Evolutionary conservation across 2,888 invertebrate genomes (phyloP).

Genomic region (Dryomyza anilis): DNA sequence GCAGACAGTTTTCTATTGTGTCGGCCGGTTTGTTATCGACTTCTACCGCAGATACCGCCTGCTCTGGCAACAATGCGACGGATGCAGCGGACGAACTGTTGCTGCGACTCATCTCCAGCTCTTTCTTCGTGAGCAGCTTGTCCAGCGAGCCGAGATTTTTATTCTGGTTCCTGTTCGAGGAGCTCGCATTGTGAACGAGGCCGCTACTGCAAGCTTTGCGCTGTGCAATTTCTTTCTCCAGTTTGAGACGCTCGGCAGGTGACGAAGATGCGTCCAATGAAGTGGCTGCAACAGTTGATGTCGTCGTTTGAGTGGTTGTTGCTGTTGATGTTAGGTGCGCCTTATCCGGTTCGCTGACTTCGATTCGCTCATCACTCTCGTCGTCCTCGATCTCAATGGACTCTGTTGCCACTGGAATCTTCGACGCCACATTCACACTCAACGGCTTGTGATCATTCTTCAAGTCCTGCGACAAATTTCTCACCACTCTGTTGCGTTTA

Average conservation of each 20-base stretch:
- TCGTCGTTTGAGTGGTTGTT: constrained; percentile 36
- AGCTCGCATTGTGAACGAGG: no score
- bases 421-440: constrained; percentile 33
- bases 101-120: constrained; percentile 55
- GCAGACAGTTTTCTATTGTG: neutral
- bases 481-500: constrained; percentile 10
- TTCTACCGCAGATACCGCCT: neutral
- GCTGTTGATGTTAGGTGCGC: neutral
- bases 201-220: constrained; percentile 51
- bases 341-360: neutral
- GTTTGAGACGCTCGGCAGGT: constrained; percentile 36
- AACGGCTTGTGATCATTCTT: constrained; percentile 4
- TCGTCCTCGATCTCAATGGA: constrained; percentile 39
- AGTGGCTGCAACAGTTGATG: no score
- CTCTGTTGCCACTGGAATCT: constrained; percentile 27
- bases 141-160: constrained; percentile 65
- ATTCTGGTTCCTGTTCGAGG: constrained; percentile 51
- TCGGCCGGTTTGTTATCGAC: neutral
- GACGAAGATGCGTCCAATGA: neutral
- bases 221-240: constrained; percentile 57
- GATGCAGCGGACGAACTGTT: constrained; percentile 33
- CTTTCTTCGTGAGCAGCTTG: constrained; percentile 65
- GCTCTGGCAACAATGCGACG: neutral
- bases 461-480: constrained; percentile 1
- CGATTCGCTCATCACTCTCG: constrained; percentile 19